A percentile compares a stretch with the other conserved stretches of the same genome.
Conservation (phyloP, 1,140 invertebrate genomes). For the Zaprionus tsacasi region DNA sequence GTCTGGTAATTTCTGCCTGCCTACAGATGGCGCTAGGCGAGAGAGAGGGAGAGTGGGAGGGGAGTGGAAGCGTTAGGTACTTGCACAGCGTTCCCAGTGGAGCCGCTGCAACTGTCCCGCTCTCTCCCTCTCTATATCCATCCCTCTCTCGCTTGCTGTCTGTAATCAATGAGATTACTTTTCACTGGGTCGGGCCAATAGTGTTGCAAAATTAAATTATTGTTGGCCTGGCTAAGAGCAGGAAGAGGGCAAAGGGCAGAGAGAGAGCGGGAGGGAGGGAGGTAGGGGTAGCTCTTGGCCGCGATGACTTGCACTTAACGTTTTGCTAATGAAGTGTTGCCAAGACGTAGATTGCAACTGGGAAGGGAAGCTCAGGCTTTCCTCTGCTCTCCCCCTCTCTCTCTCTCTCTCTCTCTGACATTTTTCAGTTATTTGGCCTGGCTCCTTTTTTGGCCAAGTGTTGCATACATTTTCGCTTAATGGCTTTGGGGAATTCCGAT, state of each 20-base stretch:
- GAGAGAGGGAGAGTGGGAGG: background rate
- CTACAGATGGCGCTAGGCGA: background rate
- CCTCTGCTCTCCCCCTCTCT: no score
- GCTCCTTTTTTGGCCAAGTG: slow-evolving; percentile 48
- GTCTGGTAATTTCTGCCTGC: background rate
- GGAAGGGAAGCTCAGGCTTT: no score
- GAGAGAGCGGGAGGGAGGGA: background rate
- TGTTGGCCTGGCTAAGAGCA: slow-evolving; percentile 44
- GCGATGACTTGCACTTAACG: slow-evolving; percentile 41
- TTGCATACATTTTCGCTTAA: slow-evolving; percentile 82
- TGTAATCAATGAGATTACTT: slow-evolving; percentile 81
- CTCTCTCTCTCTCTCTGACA: slow-evolving; percentile 41
- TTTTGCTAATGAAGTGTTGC: slow-evolving; percentile 81
- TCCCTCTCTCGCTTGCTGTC: slow-evolving; percentile 21
- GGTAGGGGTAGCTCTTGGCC: slow-evolving; percentile 5
- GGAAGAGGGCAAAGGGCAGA: no score
- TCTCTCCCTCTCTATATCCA: background rate
- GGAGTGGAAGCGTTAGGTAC: background rate
- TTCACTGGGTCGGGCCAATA: slow-evolving; percentile 70
- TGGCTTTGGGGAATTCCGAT: slow-evolving; percentile 81
- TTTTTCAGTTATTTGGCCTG: slow-evolving; percentile 69
- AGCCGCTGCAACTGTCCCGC: background rate
- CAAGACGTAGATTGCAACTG: slow-evolving; percentile 43
- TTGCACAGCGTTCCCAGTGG: background rate
- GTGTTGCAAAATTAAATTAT: slow-evolving; percentile 79